Evolutionary conservation across 2,113 vertebrate genomes (phyloP).

Genomic region (Sebastes schlegelii): DNA sequence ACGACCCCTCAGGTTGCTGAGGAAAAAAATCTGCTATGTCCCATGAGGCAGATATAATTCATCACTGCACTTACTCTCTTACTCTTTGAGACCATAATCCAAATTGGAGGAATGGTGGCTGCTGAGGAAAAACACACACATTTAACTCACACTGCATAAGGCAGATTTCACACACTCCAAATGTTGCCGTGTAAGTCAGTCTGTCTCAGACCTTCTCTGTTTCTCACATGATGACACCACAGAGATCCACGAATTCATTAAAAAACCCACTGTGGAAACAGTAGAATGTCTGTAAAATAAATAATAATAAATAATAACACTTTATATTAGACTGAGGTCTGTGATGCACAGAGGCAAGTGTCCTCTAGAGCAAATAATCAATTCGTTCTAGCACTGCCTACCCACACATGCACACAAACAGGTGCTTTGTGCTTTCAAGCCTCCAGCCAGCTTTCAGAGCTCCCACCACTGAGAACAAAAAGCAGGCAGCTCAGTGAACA

Average conservation of each 20-base stretch:
- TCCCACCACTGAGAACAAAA: slow-evolving; percentile 48
- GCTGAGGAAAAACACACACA: background rate
- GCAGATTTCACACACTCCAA: slow-evolving; percentile 20
- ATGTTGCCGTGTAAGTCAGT: slow-evolving; percentile 1
- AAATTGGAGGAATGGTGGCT: background rate
- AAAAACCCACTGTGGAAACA: slow-evolving; percentile 13
- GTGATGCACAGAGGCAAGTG: slow-evolving; percentile 58
- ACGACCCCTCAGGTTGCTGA: background rate
- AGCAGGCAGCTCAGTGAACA: slow-evolving; percentile 34
- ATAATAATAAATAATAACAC: too few relatives aligned
- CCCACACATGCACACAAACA: slow-evolving; percentile 40
- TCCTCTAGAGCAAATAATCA: slow-evolving; percentile 46
- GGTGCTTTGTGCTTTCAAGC: slow-evolving; percentile 42
- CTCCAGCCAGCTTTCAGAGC: slow-evolving; percentile 56
- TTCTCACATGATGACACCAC: slow-evolving; percentile 11
- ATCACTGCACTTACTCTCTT: background rate
- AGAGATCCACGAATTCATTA: slow-evolving; percentile 14
- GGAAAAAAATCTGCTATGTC: background rate
- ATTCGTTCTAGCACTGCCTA: slow-evolving; percentile 8
- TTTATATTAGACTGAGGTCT: slow-evolving; percentile 41
- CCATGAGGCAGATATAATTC: background rate
- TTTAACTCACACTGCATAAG: background rate
- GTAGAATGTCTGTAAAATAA: slow-evolving; percentile 17
- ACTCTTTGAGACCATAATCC: background rate
- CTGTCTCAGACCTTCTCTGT: background rate